Base-by-base conservation (phyloP, 2,113 vertebrate species). In the Chlorocebus sabaeus region DNA sequence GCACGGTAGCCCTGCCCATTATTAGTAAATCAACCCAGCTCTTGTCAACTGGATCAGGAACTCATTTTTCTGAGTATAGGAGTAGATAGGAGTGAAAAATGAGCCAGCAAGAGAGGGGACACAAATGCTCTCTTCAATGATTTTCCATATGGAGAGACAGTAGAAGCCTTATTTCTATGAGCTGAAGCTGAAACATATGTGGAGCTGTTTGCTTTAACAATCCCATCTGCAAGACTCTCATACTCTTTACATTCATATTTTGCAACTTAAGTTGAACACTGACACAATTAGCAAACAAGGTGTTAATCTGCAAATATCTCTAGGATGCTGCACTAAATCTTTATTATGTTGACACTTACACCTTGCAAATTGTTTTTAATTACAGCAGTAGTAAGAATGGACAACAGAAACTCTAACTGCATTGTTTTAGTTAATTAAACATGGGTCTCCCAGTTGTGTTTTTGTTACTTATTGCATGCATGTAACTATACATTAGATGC, bases 391-490 rank as follows among this genome's bases (percentile, higher is more conserved):
- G 72, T 61, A 72, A 96, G 73, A 89, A 72, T 4, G 79, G 93
- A 55, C 27, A 43, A 32, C 17, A 20, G 43, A 81, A 90, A 7
- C 32, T 30, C 57, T 35, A 59, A 73, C 48, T 55, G 17, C 27
- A 67, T 92, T 94, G 18, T 94, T 92, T 94, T 94, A 85, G 82
- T 92, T 55, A 91, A 84, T n/a, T 76, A 68, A 92, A 50, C 9
- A 23, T 13, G 25, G 61, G 25, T 22, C 40, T 95, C 45, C n/a
- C 18, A 32, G 10, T 81, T 67, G 20, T 75, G 35, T 92, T 13
- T 52, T 79, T 59, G 48, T 68, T 88, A 75, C 11, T 86, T 76
- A 40, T 8, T 67, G 17, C 1, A 23, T 76, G 8, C 43, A 90
- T 81, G 43, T 90, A 40, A 70, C 59, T 82, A 11, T 64, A 72